Conservation (phyloP, 2,888 invertebrate species). For the Euplexia lucipara region DNA sequence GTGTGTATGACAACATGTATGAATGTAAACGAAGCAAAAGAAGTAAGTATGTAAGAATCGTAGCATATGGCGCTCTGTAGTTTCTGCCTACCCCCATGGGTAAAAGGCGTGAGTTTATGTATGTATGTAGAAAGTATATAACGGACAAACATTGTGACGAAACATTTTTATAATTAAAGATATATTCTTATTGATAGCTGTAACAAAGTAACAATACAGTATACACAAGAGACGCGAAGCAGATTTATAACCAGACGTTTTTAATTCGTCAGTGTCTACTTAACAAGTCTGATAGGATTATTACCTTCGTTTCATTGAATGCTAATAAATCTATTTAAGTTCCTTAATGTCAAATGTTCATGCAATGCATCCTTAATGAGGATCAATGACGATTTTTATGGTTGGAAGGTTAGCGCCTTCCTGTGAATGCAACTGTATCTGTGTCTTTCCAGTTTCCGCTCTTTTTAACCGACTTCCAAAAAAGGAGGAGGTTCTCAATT, state of each 20-base stretch:
- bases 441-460: background rate
- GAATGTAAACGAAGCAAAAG: too few species aligned
- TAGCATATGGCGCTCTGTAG: too few species aligned
- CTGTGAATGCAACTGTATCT: background rate
- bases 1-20: too few species aligned
- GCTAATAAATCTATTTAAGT: constrained; percentile 26
- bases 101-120: too few species aligned
- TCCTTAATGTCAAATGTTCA: constrained; percentile 34
- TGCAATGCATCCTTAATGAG: constrained; percentile 31
- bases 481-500: too few species aligned
- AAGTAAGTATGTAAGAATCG: too few species aligned
- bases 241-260: background rate
- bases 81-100: too few species aligned
- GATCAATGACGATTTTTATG: constrained; percentile 24
- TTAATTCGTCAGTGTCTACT: background rate
- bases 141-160: too few species aligned
- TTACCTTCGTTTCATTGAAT: constrained; percentile 28
- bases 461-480: too few species aligned
- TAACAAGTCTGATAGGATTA: background rate
- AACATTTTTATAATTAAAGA: too few species aligned
- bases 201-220: background rate
- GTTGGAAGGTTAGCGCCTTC: background rate
- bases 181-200: background rate
- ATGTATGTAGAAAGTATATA: too few species aligned
- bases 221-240: background rate